Evolutionary conservation across 2,888 invertebrate species (phyloP).

Genomic region (Caenorhabditis afra): DNA sequence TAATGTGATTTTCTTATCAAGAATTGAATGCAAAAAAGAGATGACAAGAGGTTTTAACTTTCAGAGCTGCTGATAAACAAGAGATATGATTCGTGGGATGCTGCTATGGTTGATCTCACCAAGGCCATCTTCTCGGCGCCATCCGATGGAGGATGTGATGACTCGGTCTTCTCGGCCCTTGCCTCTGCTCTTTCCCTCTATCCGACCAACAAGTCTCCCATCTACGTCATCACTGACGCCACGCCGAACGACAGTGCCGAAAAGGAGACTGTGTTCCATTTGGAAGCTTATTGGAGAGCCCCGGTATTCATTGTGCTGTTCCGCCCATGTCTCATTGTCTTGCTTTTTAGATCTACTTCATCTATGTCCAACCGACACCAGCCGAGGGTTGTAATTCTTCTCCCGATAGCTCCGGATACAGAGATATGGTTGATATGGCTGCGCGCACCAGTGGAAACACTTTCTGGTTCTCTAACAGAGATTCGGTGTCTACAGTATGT

Average conservation of each 20-base stretch:
- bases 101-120: slow-evolving; percentile 48
- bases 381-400: slow-evolving; percentile 55
- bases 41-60: slow-evolving; percentile 5
- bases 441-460: slow-evolving; percentile 55
- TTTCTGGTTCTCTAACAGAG: slow-evolving; percentile 55
- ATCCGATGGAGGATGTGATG: slow-evolving; percentile 62
- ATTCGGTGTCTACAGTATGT: slow-evolving; percentile 31
- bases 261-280: slow-evolving; percentile 67
- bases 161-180: slow-evolving; percentile 63
- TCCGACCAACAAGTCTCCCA: slow-evolving; percentile 66
- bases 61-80: slow-evolving; percentile 53
- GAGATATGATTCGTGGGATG: slow-evolving; percentile 49
- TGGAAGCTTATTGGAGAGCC: slow-evolving; percentile 68
- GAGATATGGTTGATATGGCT: slow-evolving; percentile 63
- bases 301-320: slow-evolving; percentile 43
- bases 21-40: slow-evolving; percentile 1
- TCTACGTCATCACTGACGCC: slow-evolving; percentile 75
- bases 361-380: slow-evolving; percentile 63
- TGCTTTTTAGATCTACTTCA: slow-evolving; percentile 67
- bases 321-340: background rate
- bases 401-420: slow-evolving; percentile 62
- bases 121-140: slow-evolving; percentile 50
- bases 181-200: slow-evolving; percentile 61
- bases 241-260: slow-evolving; percentile 66
- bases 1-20: slow-evolving; percentile 28